Conservation (phyloP, 2,888 invertebrate species). For the Nycteola revayana region DNA sequence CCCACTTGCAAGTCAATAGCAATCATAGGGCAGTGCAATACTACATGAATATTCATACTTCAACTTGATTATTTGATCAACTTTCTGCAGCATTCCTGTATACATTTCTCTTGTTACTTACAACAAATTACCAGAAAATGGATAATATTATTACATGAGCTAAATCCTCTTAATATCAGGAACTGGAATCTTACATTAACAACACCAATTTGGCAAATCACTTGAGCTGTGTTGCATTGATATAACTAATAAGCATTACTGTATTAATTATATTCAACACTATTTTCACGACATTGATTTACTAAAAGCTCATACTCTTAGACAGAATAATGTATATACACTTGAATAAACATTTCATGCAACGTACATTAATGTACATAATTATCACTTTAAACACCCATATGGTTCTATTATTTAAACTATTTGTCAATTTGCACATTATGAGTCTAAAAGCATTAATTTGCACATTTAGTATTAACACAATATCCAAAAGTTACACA, state of each 20-base stretch:
- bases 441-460: constrained; percentile 14
- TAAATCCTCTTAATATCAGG: constrained; percentile 19
- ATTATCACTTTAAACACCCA: too few species aligned
- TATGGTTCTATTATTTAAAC: too few species aligned
- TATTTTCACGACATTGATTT: constrained; percentile 28
- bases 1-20: too few species aligned
- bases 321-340: constrained; percentile 17
- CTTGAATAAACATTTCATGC: constrained; percentile 20
- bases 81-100: too few species aligned
- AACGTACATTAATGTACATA: constrained; percentile 11
- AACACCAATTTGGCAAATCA: constrained; percentile 73
- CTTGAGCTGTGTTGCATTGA: constrained; percentile 69
- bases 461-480: constrained; percentile 10
- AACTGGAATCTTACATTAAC: constrained; percentile 37
- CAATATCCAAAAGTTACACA: constrained; percentile 21
- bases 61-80: constrained; percentile 1
- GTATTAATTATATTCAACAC: constrained; percentile 30
- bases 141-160: constrained; percentile 20
- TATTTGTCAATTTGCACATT: background rate
- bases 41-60: constrained; percentile 6
- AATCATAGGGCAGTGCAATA: too few species aligned
- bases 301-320: constrained; percentile 32
- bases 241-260: constrained; percentile 13
- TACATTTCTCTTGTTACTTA: too few species aligned
- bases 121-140: too few species aligned